Conservation (phyloP, 2,797 vertebrate genomes). For the Hipposideros larvatus region DNA sequence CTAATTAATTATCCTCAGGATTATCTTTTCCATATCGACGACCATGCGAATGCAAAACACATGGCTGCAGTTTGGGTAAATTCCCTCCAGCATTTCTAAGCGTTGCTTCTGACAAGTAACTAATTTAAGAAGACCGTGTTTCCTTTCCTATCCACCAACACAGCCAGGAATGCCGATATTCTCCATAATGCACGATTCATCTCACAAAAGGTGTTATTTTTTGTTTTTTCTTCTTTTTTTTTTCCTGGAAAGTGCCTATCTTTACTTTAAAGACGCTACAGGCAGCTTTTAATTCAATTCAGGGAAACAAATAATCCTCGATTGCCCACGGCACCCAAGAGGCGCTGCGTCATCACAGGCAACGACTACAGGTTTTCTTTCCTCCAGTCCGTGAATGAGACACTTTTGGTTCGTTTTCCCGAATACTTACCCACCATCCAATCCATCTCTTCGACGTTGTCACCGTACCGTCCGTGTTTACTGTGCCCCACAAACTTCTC, state of each 20-base stretch:
- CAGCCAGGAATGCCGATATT: fast-evolving
- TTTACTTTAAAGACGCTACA: not conserved
- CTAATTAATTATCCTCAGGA: too few relatives aligned
- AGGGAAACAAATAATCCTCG: fast-evolving
- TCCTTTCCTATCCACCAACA: too few relatives aligned
- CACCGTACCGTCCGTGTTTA: constrained; percentile 92
- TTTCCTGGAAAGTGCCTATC: not conserved
- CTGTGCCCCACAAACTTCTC: constrained; percentile 91
- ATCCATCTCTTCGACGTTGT: constrained; percentile 94
- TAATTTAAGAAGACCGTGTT: not conserved
- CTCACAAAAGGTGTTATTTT: too few relatives aligned
- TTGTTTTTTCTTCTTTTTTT: not conserved
- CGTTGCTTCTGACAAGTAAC: fast-evolving
- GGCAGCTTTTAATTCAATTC: not conserved
- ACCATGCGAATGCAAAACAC: not conserved
- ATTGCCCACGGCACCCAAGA: fast-evolving
- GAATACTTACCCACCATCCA: constrained; percentile 92
- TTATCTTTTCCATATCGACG: not conserved
- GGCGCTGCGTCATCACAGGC: fast-evolving
- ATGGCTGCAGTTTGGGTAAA: not conserved
- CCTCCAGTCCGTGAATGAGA: fast-evolving
- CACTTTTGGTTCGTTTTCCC: fast-evolving
- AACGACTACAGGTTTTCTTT: fast-evolving
- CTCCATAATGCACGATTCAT: too few relatives aligned
- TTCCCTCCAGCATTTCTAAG: not conserved